Base-by-base conservation (phyloP, 2,113 vertebrate genomes). In the Syrmaticus mikado region DNA sequence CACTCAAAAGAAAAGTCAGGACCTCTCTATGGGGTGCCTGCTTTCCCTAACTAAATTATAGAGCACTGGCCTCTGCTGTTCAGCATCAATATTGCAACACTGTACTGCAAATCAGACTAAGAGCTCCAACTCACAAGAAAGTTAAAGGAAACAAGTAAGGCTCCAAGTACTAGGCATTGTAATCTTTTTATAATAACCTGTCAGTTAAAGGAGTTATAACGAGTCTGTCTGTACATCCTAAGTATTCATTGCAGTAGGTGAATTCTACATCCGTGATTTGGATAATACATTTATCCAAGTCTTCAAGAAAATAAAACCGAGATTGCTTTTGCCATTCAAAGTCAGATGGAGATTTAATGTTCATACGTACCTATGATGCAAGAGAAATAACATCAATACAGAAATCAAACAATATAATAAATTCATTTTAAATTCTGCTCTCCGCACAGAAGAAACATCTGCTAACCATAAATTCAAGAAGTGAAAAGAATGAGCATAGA, bases 241-340 rank as follows among this genome's bases (percentile, higher is more conserved):
- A 86, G 62, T 97, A 98, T 79, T 98, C 97, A 87, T 98, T 98
- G 91, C 97, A 97, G 74, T 98, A 98, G 74, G 90, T 96, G 90
- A 98, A 98, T 70, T 98, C 97, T 25, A 98, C 96, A 71, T 98
- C 97, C 62, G 97, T 98, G 82, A 98, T 98, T 87, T 94, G 96
- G 80, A 98, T 94, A 74, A 97, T 13, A 48, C 97, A 98, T 92
- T 97, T 97, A 85, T 98, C 97, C 90, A 95, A 55, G 73, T 98
- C 97, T 82, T 98, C 97, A 38, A 96, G 87, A 82, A 97, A 98
- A 93, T 97, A 98, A 95, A 98, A 98, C 66, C 97, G 93, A 74
- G 96, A 97, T 14, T 98, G 97, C 43, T 98, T 98, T 94, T 97
- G 97, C 97, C 97, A 97, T 85, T 98, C 97, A 95, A 98, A 98